These are phyloP conservation scores for Drosophila ironensis DNA, from an alignment of 1,140 invertebrate species.

Conservation along the genomic window DNA sequence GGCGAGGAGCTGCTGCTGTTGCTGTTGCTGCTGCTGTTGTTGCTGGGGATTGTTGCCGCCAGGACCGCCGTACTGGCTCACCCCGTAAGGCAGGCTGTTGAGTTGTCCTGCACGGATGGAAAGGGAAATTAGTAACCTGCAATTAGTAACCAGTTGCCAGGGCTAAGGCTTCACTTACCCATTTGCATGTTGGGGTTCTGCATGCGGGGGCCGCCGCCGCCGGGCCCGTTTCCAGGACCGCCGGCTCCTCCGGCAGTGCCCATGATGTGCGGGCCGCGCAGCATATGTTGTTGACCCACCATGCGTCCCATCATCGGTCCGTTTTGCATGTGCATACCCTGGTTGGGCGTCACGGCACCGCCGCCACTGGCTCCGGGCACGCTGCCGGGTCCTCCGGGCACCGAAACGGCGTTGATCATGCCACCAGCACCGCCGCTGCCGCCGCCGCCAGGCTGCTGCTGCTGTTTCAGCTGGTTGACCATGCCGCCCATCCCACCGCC, in stretches of 20 bases:
- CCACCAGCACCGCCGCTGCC: slow-evolving; percentile 55
- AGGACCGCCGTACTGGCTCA: slow-evolving; percentile 67
- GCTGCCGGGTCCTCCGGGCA: slow-evolving; percentile 27
- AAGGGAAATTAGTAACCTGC: not conserved
- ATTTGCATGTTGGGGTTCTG: slow-evolving; percentile 82
- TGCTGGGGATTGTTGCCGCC: slow-evolving; percentile 63
- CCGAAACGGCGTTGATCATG: slow-evolving; percentile 83
- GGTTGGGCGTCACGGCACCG: slow-evolving; percentile 60
- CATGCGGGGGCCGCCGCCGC: slow-evolving; percentile 81
- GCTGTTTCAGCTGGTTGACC: slow-evolving; percentile 42
- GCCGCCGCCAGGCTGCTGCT: slow-evolving; percentile 83
- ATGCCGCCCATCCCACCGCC: slow-evolving; percentile 84
- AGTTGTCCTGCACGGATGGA: slow-evolving; percentile 60
- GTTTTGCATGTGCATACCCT: slow-evolving; percentile 85
- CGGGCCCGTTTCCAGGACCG: slow-evolving; percentile 51
- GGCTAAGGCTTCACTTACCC: slow-evolving; percentile 40
- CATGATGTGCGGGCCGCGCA: slow-evolving; percentile 75
- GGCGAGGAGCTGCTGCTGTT: slow-evolving; percentile 72
- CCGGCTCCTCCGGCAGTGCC: slow-evolving; percentile 45
- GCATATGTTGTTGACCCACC: slow-evolving; percentile 83
- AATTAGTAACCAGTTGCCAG: too few relatives aligned
- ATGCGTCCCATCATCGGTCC: slow-evolving; percentile 87
- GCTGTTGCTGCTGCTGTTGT: slow-evolving; percentile 75
- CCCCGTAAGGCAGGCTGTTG: slow-evolving; percentile 78
- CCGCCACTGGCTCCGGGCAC: slow-evolving; percentile 54